Conservation (phyloP, 1,140 invertebrate genomes). For the Sweltsa coloradensis region DNA sequence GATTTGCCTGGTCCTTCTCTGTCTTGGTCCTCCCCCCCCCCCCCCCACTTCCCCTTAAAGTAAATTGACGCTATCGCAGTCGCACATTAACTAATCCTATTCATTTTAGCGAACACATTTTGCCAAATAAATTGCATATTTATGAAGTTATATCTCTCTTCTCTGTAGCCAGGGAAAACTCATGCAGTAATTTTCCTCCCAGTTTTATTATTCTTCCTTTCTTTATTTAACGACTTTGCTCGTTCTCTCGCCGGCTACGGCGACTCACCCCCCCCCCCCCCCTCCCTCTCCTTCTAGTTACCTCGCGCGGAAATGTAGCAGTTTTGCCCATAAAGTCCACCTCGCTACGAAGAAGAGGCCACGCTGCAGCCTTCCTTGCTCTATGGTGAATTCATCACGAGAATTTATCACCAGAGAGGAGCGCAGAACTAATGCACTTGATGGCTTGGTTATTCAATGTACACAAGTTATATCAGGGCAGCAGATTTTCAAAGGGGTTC, state of each 20-base stretch:
- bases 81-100: neutral
- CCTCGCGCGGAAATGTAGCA: neutral
- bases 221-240: conserved; percentile 8
- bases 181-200: conserved; percentile 9
- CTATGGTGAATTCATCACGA: conserved; percentile 4
- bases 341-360: neutral
- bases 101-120: too few species aligned
- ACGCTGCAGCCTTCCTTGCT: neutral
- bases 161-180: neutral
- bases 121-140: conserved; percentile 11
- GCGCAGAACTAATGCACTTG: conserved; percentile 3
- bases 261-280: too few species aligned
- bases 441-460: neutral
- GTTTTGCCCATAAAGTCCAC: neutral
- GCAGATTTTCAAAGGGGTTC: too few species aligned
- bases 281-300: too few species aligned
- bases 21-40: neutral
- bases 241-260: too few species aligned
- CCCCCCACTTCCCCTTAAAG: neutral
- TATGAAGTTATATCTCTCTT: conserved; percentile 10
- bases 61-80: too few species aligned
- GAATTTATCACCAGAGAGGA: conserved; percentile 1
- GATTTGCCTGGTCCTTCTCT: neutral
- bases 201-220: conserved; percentile 8
- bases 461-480: too few species aligned